phyloP scores from a whole-genome alignment of 2,888 invertebrate genomes.

The Hartigia nigra region DNA sequence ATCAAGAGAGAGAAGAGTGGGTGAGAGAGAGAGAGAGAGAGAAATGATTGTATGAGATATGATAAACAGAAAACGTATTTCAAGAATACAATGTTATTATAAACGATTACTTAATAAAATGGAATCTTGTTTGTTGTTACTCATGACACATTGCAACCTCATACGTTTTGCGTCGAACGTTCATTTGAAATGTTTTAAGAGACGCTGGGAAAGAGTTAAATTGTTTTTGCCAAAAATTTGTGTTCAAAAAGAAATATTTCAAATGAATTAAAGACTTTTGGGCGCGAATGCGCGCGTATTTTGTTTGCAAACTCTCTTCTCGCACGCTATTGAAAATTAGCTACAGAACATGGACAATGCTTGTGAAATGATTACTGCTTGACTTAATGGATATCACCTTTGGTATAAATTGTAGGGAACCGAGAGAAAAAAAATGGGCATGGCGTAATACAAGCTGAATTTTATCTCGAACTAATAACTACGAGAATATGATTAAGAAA shows the following conservation, averaged over 20 bases:
- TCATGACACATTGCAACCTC: constrained; percentile 39
- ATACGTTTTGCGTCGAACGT: not conserved
- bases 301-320: not conserved
- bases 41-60: not conserved
- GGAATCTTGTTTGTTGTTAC: constrained; percentile 61
- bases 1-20: constrained; percentile 26
- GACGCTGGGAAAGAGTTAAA: not conserved
- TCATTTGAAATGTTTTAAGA: not conserved
- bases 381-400: not conserved
- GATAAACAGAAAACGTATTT: not conserved
- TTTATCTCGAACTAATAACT: not conserved
- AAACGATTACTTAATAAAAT: constrained; percentile 60
- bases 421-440: not conserved
- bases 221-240: not conserved
- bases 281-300: not conserved
- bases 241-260: not conserved
- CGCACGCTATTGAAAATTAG: not conserved
- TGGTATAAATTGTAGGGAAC: not conserved
- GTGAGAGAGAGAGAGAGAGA: constrained; percentile 27
- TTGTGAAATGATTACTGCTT: not conserved
- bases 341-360: not conserved
- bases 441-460: not conserved
- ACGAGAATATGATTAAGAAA: not conserved
- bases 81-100: constrained; percentile 58
- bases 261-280: not conserved